A percentile compares a stretch with the other conserved stretches of the same genome.
Evolutionary conservation across 2,797 vertebrate species (phyloP).

Genomic region (Acestrorhynchus altus): DNA sequence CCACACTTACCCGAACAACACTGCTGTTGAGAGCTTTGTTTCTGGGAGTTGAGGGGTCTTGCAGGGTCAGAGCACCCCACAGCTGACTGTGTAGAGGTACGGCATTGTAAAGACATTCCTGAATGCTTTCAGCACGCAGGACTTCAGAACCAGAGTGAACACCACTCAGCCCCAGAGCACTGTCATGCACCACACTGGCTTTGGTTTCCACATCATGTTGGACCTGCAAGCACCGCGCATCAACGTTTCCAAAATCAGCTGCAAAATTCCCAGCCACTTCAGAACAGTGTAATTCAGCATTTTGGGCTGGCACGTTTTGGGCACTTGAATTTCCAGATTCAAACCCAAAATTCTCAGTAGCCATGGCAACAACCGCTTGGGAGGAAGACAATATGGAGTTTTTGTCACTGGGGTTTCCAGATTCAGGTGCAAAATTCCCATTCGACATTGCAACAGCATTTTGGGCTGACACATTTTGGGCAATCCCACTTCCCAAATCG

Average conservation of each 20-base stretch:
- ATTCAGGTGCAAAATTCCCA: not conserved
- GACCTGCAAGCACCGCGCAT: not conserved
- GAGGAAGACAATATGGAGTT: not conserved
- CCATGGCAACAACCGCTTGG: not conserved
- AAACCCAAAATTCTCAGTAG: not conserved
- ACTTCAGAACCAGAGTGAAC: slow-evolving; percentile 45
- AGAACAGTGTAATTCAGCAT: not conserved
- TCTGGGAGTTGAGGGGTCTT: slow-evolving; percentile 41
- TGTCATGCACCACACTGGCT: slow-evolving; percentile 57
- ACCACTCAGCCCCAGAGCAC: slow-evolving; percentile 60
- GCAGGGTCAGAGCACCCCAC: slow-evolving; percentile 33
- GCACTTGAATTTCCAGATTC: not conserved
- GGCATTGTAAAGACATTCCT: not conserved
- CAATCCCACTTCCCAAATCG: not conserved
- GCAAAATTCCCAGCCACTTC: not conserved
- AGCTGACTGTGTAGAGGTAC: slow-evolving; percentile 3
- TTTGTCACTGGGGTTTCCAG: too few species aligned
- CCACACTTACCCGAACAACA: slow-evolving; percentile 7
- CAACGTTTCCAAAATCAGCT: not conserved
- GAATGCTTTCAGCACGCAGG: slow-evolving; percentile 34
- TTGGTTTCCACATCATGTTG: slow-evolving; percentile 16
- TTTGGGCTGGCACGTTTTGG: not conserved
- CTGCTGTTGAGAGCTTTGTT: slow-evolving; percentile 25
- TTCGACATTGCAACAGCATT: not conserved
- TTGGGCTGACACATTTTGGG: not conserved